Evolutionary conservation across 2,888 invertebrate species (phyloP), one percentile per base, ranked within the genome.

Genomic region (Latheticus oryzae): DNA sequence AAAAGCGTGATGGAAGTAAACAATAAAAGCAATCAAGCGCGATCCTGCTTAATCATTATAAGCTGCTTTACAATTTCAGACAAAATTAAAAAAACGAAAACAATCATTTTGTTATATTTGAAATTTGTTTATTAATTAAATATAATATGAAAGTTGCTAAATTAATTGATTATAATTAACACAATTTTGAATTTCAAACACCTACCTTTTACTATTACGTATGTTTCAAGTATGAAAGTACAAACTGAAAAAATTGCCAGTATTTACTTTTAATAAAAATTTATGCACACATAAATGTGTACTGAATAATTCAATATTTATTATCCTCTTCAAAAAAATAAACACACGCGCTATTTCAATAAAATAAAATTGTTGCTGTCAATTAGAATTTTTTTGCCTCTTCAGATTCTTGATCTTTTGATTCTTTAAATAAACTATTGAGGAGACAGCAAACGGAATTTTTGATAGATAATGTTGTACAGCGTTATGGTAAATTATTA

Each of bases 251-350:
- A 19, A 5, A 8, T 23, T 11, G 13, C 35, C 19, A 33, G 32
- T 21, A 15, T 33, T 47, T 24, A n/a, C n/a, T n/a, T 42, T 9
- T 15, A 42, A 9, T 9, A 12, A 24, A 8, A 26, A 23, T 33
- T 45, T 47, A 24, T 33, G 47, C 35, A 47, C 47, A 47, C 35
- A 23, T 15, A 7, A 35, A 30, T 42, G 24, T 40, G 40, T 13
- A 26, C 8, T 26, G 45, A 33, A 47, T 47, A 35, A 47, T 47
- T 47, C 47, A 47, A 47, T 47, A 47, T 47, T 47, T 47, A 33
- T 35, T 21, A 24, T 47, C 32, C 33, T 47, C 33, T 47, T 33
- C 33, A 8, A n/a, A n/a, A 21, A 5, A 8, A 35, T 15, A 47
- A 47, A 47, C 47, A 47, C 47, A 47, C 47, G 47, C 35, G 47